A percentile compares a stretch with the other conserved stretches of the same genome.
Evolutionary conservation across 2,888 invertebrate species (phyloP).

Genomic region (Andrena flavipes): DNA sequence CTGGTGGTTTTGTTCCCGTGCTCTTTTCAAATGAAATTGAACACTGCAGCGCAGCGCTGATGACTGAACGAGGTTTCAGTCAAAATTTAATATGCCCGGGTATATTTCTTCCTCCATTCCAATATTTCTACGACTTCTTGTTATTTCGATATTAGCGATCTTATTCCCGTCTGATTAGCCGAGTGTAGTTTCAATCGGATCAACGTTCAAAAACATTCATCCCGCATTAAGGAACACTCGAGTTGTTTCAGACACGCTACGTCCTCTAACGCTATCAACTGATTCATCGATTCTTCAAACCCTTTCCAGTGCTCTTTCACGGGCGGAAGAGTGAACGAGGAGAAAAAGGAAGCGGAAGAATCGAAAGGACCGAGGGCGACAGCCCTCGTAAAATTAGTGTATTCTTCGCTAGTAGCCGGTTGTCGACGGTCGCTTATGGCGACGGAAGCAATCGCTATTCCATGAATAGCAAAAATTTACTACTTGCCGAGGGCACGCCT

Average conservation of each 20-base stretch:
- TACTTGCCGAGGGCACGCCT: constrained; percentile 58
- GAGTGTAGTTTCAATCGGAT: constrained; percentile 11
- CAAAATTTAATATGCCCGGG: constrained; percentile 33
- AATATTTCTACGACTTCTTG: constrained; percentile 26
- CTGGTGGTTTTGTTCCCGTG: constrained; percentile 7
- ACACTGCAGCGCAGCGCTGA: constrained; percentile 24
- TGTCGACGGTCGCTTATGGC: constrained; percentile 68
- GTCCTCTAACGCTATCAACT: constrained; percentile 5
- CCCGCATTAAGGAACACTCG: neutral
- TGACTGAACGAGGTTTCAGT: constrained; percentile 24
- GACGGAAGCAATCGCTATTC: constrained; percentile 80
- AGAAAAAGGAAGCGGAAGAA: constrained; percentile 39
- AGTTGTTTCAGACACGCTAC: constrained; percentile 22
- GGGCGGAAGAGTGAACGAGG: constrained; percentile 9
- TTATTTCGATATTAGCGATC: neutral
- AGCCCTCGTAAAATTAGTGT: constrained; percentile 79
- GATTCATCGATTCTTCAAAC: constrained; percentile 12
- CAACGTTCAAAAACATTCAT: neutral
- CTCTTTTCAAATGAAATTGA: constrained; percentile 44
- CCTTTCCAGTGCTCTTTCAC: neutral
- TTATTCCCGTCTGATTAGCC: constrained; percentile 15
- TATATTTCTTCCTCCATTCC: neutral
- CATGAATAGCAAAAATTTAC: constrained; percentile 82
- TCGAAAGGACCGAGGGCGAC: constrained; percentile 48
- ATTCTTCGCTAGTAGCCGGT: constrained; percentile 72